Evolutionary conservation across 1,140 invertebrate genomes (phyloP).

Genomic region (Bacillus rossius): DNA sequence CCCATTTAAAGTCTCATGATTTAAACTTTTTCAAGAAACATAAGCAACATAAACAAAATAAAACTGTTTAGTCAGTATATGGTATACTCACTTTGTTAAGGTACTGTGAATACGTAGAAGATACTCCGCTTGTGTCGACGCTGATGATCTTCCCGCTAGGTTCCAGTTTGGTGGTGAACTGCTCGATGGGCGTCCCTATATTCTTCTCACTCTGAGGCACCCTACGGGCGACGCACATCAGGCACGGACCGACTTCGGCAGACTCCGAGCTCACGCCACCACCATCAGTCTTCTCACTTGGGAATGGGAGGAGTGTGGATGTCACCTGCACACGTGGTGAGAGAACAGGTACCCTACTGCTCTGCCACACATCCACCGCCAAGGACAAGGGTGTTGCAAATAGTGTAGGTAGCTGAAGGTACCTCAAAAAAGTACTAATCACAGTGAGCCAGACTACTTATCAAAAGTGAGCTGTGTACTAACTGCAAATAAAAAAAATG

Average conservation of each 20-base stretch:
- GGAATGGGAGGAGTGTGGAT: constrained; percentile 48
- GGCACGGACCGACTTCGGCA: constrained; percentile 52
- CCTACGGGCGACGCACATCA: constrained; percentile 77
- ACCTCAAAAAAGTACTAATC: too few relatives aligned
- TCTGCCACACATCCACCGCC: too few relatives aligned
- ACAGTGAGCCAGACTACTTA: too few relatives aligned
- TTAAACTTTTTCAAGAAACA: too few relatives aligned
- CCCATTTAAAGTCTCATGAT: too few relatives aligned
- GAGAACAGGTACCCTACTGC: background rate
- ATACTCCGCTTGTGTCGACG: constrained; percentile 66
- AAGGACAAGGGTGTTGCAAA: too few relatives aligned
- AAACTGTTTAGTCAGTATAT: too few relatives aligned
- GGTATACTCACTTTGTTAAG: constrained; percentile 57
- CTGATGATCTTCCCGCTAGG: constrained; percentile 74
- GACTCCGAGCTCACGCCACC: constrained; percentile 26
- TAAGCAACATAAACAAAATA: too few relatives aligned
- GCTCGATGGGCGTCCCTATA: constrained; percentile 60
- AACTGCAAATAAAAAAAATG: too few relatives aligned
- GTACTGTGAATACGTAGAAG: constrained; percentile 55
- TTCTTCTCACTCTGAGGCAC: constrained; percentile 75
- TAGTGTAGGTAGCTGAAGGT: too few relatives aligned
- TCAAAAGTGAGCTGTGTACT: too few relatives aligned
- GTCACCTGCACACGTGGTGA: constrained; percentile 45
- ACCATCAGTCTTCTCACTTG: constrained; percentile 40
- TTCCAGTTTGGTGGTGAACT: constrained; percentile 90